Percentiles rank a stretch among this genome's conserved stretches.
Evolutionary conservation across 2,797 vertebrate genomes (phyloP).

Genomic region (Acanthurus tractus): DNA sequence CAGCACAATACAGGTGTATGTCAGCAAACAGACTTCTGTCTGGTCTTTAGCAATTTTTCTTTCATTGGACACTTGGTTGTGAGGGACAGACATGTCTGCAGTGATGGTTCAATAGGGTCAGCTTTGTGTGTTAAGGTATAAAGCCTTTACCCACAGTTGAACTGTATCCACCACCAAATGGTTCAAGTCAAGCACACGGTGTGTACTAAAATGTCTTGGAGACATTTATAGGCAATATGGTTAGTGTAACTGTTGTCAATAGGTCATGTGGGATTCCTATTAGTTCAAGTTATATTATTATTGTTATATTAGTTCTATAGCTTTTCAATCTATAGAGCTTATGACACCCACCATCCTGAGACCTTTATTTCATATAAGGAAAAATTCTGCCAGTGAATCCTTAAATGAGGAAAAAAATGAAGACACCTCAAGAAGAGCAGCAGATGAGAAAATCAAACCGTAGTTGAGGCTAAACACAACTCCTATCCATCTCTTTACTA

Average conservation of each 20-base stretch:
- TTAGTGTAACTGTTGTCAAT: background rate
- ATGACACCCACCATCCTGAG: background rate
- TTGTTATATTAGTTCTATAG: too few relatives aligned
- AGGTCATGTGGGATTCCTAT: background rate
- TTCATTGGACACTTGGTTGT: background rate
- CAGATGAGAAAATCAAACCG: background rate
- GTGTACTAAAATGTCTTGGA: background rate
- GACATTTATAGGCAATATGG: slow-evolving; percentile 10
- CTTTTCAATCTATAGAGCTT: too few relatives aligned
- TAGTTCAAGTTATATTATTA: too few relatives aligned
- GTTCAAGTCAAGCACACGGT: background rate
- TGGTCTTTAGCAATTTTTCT: background rate
- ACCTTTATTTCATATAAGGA: background rate
- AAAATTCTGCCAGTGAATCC: background rate
- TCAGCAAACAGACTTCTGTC: background rate
- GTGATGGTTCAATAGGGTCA: background rate
- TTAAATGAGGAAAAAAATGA: background rate
- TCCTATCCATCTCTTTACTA: background rate
- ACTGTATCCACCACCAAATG: background rate
- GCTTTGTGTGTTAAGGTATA: background rate
- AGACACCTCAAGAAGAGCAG: background rate
- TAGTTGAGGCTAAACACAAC: background rate
- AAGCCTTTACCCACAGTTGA: background rate
- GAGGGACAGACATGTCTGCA: background rate
- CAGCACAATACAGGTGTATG: background rate